phyloP scores from a whole-genome alignment of 2,797 vertebrate genomes.

The Protosalanx chinensis region DNA sequence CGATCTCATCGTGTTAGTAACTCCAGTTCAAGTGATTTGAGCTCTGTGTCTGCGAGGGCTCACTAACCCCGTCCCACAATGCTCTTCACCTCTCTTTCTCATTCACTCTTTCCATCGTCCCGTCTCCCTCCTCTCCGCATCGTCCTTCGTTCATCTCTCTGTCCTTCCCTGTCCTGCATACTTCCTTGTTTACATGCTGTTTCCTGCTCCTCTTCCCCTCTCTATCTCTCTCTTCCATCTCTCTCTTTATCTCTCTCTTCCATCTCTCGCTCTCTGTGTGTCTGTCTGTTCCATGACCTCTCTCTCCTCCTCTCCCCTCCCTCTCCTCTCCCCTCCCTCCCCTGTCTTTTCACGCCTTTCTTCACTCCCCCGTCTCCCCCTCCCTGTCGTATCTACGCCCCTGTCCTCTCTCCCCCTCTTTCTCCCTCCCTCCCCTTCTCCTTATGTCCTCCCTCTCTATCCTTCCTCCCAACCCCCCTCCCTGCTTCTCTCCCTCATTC shows the following conservation, averaged over 20 bases:
- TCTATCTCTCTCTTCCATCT: neutral
- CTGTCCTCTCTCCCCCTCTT: no score
- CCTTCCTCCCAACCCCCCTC: neutral
- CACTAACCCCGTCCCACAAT: no score
- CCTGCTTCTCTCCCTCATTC: no score
- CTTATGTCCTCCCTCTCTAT: neutral
- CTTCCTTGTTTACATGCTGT: neutral
- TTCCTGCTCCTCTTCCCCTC: neutral
- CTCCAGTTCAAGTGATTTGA: no score
- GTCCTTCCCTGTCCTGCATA: neutral
- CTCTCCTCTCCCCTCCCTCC: neutral
- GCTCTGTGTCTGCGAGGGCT: no score
- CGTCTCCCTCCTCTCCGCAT: no score
- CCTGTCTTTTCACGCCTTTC: neutral
- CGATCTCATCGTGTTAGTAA: no score
- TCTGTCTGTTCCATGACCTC: neutral
- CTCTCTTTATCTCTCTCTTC: neutral
- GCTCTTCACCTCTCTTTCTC: no score
- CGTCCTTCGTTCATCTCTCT: constrained; percentile 13
- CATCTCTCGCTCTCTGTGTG: neutral
- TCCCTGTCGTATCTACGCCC: constrained; percentile 2
- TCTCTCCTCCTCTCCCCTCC: no score
- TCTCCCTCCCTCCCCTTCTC: neutral
- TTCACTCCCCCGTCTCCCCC: constrained; percentile 18
- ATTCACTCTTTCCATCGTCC: no score